Conservation (phyloP, 2,113 vertebrate genomes). For the Aramus guarauna region DNA sequence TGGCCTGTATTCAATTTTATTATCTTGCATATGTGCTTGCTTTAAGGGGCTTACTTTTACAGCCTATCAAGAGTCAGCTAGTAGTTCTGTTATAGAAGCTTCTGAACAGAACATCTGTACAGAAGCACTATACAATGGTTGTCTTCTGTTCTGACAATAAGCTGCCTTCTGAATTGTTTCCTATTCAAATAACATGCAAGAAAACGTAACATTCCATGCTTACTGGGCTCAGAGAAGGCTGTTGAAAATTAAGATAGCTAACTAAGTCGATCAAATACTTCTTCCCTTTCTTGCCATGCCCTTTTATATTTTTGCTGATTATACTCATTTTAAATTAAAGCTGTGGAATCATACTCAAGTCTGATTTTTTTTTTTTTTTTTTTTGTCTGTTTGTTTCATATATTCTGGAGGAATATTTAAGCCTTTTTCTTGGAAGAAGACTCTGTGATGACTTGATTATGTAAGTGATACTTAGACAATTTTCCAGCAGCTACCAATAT, state of each 20-base stretch:
- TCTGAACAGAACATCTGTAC: neutral
- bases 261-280: neutral
- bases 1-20: neutral
- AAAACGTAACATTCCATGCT: neutral
- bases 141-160: neutral
- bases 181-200: neutral
- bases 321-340: neutral
- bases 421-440: neutral
- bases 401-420: neutral
- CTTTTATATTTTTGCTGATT: neutral
- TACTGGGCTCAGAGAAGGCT: neutral
- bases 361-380: neutral
- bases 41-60: neutral
- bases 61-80: neutral
- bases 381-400: neutral
- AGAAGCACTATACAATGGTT: neutral
- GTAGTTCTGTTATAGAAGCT: neutral
- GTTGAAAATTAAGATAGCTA: neutral
- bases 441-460: neutral
- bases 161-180: neutral
- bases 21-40: neutral
- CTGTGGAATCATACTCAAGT: neutral
- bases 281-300: neutral
- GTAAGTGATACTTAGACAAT: neutral
- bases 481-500: neutral